A percentile compares a stretch with the other conserved stretches of the same genome.
Conservation (phyloP, 2,113 vertebrate genomes). For the Haliaeetus leucogaster region DNA sequence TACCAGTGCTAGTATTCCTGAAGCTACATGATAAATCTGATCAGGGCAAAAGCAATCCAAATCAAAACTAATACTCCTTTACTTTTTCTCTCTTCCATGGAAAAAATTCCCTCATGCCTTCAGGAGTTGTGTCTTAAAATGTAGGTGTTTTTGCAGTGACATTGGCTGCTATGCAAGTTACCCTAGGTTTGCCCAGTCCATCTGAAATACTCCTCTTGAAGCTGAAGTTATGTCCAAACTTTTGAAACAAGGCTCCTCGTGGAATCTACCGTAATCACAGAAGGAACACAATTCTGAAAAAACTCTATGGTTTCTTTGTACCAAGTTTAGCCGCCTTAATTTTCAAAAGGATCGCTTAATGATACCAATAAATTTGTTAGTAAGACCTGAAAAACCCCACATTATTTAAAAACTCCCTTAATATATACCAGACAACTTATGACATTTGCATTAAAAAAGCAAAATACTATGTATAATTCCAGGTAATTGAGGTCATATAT, state of each 20-base stretch:
- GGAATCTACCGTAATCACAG: not conserved
- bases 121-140: not conserved
- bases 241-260: not conserved
- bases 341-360: not conserved
- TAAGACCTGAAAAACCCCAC: not conserved
- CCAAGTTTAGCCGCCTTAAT: not conserved
- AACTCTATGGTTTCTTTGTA: not conserved
- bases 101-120: not conserved
- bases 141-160: not conserved
- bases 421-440: not conserved
- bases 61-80: not conserved
- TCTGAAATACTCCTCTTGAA: not conserved
- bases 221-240: not conserved
- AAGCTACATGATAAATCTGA: not conserved
- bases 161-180: not conserved
- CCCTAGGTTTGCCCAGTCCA: not conserved
- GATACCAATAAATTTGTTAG: not conserved
- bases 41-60: not conserved
- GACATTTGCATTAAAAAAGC: not conserved
- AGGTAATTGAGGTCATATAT: not conserved
- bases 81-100: not conserved
- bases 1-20: not conserved
- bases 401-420: not conserved
- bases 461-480: not conserved
- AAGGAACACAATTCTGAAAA: not conserved